phyloP scores from a whole-genome alignment of 2,113 vertebrate genomes.

The Oryzias melastigma region DNA sequence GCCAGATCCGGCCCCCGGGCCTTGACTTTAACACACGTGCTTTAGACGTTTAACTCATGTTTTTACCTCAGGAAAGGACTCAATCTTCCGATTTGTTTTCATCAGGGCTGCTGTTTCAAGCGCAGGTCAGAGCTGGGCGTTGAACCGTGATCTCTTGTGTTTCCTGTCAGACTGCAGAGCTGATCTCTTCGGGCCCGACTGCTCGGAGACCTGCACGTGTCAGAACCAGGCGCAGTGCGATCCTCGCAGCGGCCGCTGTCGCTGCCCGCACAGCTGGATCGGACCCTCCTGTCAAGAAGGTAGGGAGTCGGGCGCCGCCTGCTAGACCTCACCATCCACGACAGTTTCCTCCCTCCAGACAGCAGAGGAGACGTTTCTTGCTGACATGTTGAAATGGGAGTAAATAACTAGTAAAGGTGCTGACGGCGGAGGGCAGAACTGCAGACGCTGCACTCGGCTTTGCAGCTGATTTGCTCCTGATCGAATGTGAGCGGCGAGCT shows the following conservation, averaged over 20 bases:
- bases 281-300: slow-evolving; percentile 86
- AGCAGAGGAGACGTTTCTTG: slow-evolving; percentile 17
- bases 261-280: slow-evolving; percentile 75
- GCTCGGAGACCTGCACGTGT: slow-evolving; percentile 82
- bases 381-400: slow-evolving; percentile 53
- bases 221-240: slow-evolving; percentile 77
- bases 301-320: slow-evolving; percentile 67
- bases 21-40: too few relatives aligned
- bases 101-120: not conserved
- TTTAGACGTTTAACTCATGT: too few relatives aligned
- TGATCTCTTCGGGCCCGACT: slow-evolving; percentile 81
- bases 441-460: slow-evolving; percentile 29
- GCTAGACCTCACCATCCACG: not conserved
- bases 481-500: slow-evolving; percentile 20
- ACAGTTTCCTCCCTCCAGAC: slow-evolving; percentile 3
- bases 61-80: too few relatives aligned
- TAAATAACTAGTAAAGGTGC: slow-evolving; percentile 31
- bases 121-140: not conserved
- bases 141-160: not conserved
- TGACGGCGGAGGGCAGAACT: slow-evolving; percentile 39
- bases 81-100: not conserved
- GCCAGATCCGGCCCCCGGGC: too few relatives aligned
- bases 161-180: slow-evolving; percentile 79
- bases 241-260: slow-evolving; percentile 80
- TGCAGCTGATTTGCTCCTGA: slow-evolving; percentile 12